phyloP scores from a whole-genome alignment of 2,113 vertebrate species.

The Martes martes region DNA sequence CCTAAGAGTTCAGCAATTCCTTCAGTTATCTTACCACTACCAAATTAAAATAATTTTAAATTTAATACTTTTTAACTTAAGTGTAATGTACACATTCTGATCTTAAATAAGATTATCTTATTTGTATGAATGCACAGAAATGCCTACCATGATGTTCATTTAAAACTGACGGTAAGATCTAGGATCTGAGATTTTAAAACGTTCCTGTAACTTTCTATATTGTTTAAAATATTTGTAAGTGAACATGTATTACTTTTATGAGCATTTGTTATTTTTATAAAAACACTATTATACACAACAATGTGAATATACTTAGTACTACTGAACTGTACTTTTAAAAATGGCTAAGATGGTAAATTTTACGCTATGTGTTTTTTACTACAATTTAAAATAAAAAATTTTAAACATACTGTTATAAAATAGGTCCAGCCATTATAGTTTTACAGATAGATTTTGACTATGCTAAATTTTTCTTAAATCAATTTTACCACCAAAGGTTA shows the following conservation, averaged over 20 bases:
- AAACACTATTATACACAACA: not conserved
- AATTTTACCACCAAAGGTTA: constrained; percentile 1
- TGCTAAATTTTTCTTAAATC: not conserved
- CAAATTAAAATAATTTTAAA: not conserved
- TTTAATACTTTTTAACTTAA: not conserved
- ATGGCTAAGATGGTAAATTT: not conserved
- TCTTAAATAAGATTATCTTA: constrained; percentile 15
- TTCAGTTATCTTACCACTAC: not conserved
- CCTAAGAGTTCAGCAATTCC: constrained; percentile 14
- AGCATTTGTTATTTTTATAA: not conserved
- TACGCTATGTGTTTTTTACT: not conserved
- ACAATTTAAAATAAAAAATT: not conserved
- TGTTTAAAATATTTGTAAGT: constrained; percentile 20
- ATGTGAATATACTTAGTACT: not conserved
- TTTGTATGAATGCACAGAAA: not conserved
- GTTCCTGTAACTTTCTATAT: not conserved
- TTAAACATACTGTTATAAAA: not conserved
- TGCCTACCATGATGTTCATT: not conserved
- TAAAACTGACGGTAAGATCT: not conserved
- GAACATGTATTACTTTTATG: not conserved
- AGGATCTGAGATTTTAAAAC: not conserved
- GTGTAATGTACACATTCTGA: not conserved
- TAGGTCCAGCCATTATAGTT: not conserved
- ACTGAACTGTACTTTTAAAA: not conserved
- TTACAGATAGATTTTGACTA: not conserved